Evolutionary conservation across 1,140 invertebrate genomes (phyloP).

Genomic region (Orchesella cincta): DNA sequence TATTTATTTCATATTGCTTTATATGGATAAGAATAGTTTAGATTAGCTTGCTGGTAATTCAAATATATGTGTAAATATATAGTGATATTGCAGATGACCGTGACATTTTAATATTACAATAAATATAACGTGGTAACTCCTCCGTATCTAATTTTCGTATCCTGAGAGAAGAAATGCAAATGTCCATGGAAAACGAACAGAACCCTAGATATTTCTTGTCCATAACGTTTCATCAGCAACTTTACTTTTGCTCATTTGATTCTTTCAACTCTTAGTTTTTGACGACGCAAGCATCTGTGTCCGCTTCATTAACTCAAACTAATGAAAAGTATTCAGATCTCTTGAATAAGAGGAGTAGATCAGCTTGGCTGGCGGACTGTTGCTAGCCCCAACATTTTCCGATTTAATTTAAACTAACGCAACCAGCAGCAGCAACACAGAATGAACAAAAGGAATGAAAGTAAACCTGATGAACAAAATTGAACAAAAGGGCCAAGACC

Average conservation of each 20-base stretch:
- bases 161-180: no score
- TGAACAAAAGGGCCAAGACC: neutral
- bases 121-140: no score
- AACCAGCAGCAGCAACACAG: neutral
- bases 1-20: no score
- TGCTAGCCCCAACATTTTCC: neutral
- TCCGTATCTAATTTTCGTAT: no score
- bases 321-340: neutral
- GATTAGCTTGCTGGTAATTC: no score
- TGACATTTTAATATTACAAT: no score
- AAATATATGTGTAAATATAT: no score
- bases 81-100: no score
- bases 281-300: slow-evolving; percentile 19
- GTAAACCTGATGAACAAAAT: slow-evolving; percentile 11
- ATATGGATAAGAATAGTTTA: no score
- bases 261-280: slow-evolving; percentile 8
- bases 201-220: neutral
- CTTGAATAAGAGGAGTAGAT: neutral
- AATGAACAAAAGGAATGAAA: neutral
- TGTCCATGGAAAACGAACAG: no score
- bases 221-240: no score
- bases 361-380: neutral
- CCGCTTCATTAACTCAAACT: slow-evolving; percentile 20
- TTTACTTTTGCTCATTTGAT: neutral
- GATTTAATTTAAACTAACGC: slow-evolving; percentile 6